Base-by-base conservation (phyloP, 2,797 vertebrate genomes). In the Poecile montanus region DNA sequence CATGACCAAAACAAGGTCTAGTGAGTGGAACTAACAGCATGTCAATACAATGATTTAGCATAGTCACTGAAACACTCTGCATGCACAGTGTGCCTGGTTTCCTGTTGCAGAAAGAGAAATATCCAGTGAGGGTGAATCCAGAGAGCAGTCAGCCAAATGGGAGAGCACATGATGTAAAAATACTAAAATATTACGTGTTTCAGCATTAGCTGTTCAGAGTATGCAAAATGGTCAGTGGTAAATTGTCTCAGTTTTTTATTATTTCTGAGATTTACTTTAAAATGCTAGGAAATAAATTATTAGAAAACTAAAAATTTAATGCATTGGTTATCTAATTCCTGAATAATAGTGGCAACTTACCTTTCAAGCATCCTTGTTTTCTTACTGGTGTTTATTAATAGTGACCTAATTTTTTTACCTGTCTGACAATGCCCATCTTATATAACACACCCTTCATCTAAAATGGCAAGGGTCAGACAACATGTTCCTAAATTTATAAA, bases 21-120 rank as follows among this genome's bases (percentile, higher is more conserved):
- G 53, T 42, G 48, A 96, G 51, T 72, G 60, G 70, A 94, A 56
- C 30, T 73, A 95, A 47, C 58, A 89, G 79, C 53, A 89, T 54
- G 70, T 65, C 82, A 73, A 76, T 86, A 91, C 47, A 80, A 29
- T 2, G 1, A 56, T 86, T 82, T 68, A 79, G 45, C 56, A 68
- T 73, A 85, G 61, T 73, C 70, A 48, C 53, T 73, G 47, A 53
- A 65, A 32, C 66, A 32, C 57, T 76, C 65, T 81, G 26, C n/a
- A 70, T 70, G 60, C 60, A 60, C 61, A 23, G 8, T 17, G 44
- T 54, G 48, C 38, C 44, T 51, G 56, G 3, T 60, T 72, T 76
- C 60, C 67, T 86, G 15, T 15, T 58, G 45, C 15, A 32, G 44
- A 65, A 48, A 21, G 34, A 76, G 32, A 88, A 83, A 57, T 85